Base-by-base conservation (phyloP, 2,797 vertebrate species). In the Takifugu ocellatus region DNA sequence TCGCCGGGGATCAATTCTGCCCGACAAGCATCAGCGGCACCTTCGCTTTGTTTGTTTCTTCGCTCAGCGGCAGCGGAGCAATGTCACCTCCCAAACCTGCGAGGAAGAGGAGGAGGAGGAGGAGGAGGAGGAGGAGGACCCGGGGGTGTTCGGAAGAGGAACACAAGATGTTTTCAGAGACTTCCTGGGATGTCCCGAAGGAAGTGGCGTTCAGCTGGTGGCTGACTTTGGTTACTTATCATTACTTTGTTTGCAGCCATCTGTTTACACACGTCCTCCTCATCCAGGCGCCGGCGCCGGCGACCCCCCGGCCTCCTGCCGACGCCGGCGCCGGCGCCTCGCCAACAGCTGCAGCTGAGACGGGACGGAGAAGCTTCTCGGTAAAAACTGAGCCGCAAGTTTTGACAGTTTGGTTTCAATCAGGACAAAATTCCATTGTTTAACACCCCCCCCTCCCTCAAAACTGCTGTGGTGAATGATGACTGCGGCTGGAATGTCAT, bases 231-330 rank as follows among this genome's bases (percentile, higher is more conserved):
- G 73, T 87, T 83, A 79, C 79, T 87, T 81, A 69, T 84, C 82
- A 83, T 86, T 72, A 76, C 85, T 85, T 87, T 86, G 82, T 85
- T 83, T 82, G 82, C 75, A 80, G 70, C 84, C 88, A 88, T 91
- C 87, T 92, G 88, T 84, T 84, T 84, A 75, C 81, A 75, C 74
- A 64, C 70, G 55, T 66, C 63, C 57, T 74, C 74, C 11, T 39
- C 33, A 2, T 21, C 21, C 21, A 21, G 33, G 9, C 33, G 33
- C 33, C 33, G 33, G 3, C 36, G 36, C 36, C 33, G 9, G 36
- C 36, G 61, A 82, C 79, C 77, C 39, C 6, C 39, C 59, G 66
- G 66, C 78, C 79, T 72, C 67, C 74, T 70, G 70, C 68, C 71
- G 62, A 14, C 77, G 47, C 71, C 4, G n/a, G n/a, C n/a, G n/a